These are phyloP conservation scores for Sebastolobus altivelis DNA, from an alignment of 2,797 vertebrate species.

Conservation along the genomic window DNA sequence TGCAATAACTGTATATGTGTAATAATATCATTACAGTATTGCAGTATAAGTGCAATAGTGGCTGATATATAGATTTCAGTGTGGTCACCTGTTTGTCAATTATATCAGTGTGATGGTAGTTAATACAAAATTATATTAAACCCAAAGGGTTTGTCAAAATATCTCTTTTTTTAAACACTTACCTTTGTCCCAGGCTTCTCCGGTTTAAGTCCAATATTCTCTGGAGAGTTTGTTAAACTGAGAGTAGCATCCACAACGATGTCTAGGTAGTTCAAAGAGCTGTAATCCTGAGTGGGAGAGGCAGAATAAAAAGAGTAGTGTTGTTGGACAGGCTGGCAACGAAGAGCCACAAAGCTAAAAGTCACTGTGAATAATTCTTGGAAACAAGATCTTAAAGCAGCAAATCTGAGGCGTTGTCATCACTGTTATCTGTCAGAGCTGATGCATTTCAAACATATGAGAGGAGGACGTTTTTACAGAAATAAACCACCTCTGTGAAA, in stretches of 20 bases:
- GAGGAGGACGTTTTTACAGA: neutral
- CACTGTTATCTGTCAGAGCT: neutral
- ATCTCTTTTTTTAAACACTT: neutral
- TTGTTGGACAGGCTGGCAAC: neutral
- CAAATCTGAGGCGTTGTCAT: neutral
- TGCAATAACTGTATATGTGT: neutral
- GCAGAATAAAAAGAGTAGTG: neutral
- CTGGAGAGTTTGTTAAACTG: conserved; percentile 83
- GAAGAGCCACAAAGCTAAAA: neutral
- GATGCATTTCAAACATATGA: neutral
- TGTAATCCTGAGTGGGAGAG: conserved; percentile 87
- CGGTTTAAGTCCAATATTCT: conserved; percentile 88
- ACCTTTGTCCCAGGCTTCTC: conserved; percentile 86
- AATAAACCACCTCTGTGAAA: conserved; percentile 86
- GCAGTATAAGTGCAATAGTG: neutral
- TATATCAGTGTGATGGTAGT: neutral
- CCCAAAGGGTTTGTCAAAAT: neutral
- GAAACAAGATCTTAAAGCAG: neutral
- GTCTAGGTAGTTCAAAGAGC: conserved; percentile 91
- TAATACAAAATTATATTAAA: neutral
- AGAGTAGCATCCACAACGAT: conserved; percentile 88
- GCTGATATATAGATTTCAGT: neutral
- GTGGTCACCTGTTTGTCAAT: neutral
- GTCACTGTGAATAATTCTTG: neutral
- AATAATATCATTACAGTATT: neutral